Percentiles rank a stretch among this genome's conserved stretches.
Conservation (phyloP, 2,888 invertebrate genomes). For the Brachynemurus nebulosus region DNA sequence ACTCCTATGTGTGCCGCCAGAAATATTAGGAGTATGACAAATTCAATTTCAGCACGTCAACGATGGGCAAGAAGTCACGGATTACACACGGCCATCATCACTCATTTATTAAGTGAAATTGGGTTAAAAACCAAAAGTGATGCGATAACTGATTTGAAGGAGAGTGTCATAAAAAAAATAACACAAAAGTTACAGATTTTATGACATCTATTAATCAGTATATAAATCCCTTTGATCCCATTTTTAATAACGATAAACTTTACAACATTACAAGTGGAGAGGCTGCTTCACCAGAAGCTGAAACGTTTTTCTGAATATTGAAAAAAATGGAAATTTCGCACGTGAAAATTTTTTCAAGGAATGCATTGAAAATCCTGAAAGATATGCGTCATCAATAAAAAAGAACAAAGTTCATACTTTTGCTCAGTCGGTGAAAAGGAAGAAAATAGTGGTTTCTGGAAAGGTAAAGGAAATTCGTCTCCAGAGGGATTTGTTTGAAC, state of each 20-base stretch:
- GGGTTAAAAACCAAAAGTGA: background rate
- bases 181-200: background rate
- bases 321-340: background rate
- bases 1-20: no score
- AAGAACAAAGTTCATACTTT: background rate
- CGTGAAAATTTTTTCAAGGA: background rate
- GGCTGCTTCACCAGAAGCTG: background rate
- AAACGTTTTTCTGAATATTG: background rate
- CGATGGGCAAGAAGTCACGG: background rate
- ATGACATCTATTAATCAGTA: background rate
- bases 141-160: background rate
- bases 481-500: background rate
- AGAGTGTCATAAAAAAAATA: background rate
- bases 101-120: background rate
- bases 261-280: background rate
- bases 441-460: background rate
- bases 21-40: background rate
- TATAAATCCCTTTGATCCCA: background rate
- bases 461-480: background rate
- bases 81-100: background rate
- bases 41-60: background rate
- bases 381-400: background rate
- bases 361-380: background rate
- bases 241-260: background rate
- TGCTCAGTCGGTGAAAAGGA: background rate